These are phyloP conservation scores for Epistrophe grossulariae DNA, from an alignment of 2,888 invertebrate species.

Conservation along the genomic window DNA sequence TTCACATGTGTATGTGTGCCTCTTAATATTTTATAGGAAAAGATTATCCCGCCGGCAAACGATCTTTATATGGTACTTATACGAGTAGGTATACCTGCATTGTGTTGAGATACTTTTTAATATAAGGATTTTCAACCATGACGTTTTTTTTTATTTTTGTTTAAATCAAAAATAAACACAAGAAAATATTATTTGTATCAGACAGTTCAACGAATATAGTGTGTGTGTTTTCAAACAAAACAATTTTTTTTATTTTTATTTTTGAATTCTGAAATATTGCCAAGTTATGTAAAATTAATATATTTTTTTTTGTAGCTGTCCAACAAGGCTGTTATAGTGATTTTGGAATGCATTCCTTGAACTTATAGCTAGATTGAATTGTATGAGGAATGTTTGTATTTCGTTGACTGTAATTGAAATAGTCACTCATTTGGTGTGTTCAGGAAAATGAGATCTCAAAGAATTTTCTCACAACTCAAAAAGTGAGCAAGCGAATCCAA, in stretches of 20 bases:
- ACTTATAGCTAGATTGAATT: background rate
- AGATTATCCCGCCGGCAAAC: constrained; percentile 59
- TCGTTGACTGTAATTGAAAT: background rate
- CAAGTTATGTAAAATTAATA: background rate
- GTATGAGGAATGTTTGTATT: too few relatives aligned
- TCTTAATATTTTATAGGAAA: constrained; percentile 33
- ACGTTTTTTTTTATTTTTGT: constrained; percentile 21
- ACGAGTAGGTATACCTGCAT: background rate
- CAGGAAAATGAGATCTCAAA: too few relatives aligned
- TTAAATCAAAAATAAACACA: constrained; percentile 31
- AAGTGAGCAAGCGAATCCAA: too few relatives aligned
- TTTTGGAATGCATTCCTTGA: constrained; percentile 15
- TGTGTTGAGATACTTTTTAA: constrained; percentile 10
- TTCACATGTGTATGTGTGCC: constrained; percentile 28
- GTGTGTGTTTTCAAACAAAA: background rate
- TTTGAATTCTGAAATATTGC: constrained; percentile 13
- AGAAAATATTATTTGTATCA: background rate
- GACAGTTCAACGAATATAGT: background rate
- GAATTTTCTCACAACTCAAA: too few relatives aligned
- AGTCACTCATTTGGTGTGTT: background rate
- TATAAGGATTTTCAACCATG: constrained; percentile 39
- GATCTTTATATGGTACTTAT: constrained; percentile 11
- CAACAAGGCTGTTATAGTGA: background rate
- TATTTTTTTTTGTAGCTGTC: background rate
- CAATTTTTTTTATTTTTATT: background rate